These are phyloP conservation scores for Protonibea diacanthus DNA, from an alignment of 2,797 vertebrate species.

Conservation along the genomic window DNA sequence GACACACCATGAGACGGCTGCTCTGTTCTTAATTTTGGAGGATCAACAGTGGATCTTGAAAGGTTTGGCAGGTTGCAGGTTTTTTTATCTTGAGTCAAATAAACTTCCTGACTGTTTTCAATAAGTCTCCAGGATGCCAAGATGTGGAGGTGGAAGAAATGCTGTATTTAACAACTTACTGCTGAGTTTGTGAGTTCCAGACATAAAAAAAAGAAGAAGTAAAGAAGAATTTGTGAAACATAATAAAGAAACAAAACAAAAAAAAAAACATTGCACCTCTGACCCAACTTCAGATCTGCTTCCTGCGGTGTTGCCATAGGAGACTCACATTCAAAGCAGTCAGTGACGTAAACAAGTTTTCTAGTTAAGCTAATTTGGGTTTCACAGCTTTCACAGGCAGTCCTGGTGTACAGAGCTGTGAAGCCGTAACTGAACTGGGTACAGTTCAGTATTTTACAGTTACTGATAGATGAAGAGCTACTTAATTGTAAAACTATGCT, in stretches of 20 bases:
- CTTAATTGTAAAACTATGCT: constrained; percentile 12
- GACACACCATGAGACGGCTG: neutral
- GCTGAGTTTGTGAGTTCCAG: neutral
- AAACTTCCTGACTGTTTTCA: constrained; percentile 19
- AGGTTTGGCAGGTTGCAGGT: neutral
- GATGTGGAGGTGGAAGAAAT: neutral
- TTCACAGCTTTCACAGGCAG: neutral
- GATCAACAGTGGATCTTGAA: constrained; percentile 13
- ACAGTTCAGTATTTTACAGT: neutral
- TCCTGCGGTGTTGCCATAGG: constrained; percentile 26
- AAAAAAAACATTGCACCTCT: neutral
- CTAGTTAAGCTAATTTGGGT: no score
- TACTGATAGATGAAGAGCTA: neutral
- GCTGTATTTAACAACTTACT: neutral
- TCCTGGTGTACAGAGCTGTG: neutral
- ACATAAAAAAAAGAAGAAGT: neutral
- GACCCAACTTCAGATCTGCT: neutral
- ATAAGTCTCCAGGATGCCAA: constrained; percentile 1
- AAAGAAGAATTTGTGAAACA: neutral
- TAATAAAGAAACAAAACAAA: no score
- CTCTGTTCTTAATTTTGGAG: constrained; percentile 24
- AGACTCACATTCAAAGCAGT: neutral
- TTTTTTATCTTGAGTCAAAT: constrained; percentile 18
- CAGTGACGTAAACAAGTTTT: neutral
- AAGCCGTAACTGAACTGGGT: neutral